A percentile compares a stretch with the other conserved stretches of the same genome.
phyloP scores from a whole-genome alignment of 2,888 invertebrate genomes.

The Priocnemis perturbator region DNA sequence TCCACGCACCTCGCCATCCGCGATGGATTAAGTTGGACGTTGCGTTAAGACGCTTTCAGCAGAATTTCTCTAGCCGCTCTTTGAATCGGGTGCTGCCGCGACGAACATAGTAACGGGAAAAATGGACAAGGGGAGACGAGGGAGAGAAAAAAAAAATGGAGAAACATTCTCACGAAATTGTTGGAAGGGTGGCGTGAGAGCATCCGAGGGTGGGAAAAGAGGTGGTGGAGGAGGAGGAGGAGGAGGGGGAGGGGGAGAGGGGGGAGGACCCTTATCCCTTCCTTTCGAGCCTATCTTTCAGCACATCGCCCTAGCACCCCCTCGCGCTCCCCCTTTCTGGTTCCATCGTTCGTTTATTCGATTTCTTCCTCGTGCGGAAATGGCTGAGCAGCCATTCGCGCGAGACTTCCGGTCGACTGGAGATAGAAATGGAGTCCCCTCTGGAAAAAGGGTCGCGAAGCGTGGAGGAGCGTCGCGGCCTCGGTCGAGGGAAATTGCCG shows the following conservation, averaged over 20 bases:
- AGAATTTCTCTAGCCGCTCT: no score
- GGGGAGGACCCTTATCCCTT: constrained; percentile 50
- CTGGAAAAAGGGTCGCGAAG: constrained; percentile 36
- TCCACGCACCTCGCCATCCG: no score
- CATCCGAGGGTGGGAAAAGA: no score
- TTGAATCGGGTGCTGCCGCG: no score
- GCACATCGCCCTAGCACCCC: constrained; percentile 52
- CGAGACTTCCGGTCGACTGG: constrained; percentile 72
- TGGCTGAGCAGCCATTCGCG: constrained; percentile 74
- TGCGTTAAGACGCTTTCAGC: no score
- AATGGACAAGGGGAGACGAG: not conserved
- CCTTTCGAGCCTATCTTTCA: constrained; percentile 57
- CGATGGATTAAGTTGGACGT: no score
- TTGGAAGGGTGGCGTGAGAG: constrained; percentile 28
- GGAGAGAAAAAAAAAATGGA: constrained; percentile 30
- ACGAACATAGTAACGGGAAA: no score
- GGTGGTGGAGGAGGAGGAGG: no score
- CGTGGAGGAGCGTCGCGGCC: not conserved
- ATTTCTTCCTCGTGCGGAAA: constrained; percentile 71
- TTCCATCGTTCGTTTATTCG: constrained; percentile 64
- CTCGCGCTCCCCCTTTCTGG: constrained; percentile 35
- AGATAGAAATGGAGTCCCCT: constrained; percentile 72
- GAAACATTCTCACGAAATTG: constrained; percentile 43
- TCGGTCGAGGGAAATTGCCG: constrained; percentile 66
- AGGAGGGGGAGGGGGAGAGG: constrained; percentile 31